Evolutionary conservation across 1,140 invertebrate species (phyloP).

Genomic region (Zaprionus kolodkinae): DNA sequence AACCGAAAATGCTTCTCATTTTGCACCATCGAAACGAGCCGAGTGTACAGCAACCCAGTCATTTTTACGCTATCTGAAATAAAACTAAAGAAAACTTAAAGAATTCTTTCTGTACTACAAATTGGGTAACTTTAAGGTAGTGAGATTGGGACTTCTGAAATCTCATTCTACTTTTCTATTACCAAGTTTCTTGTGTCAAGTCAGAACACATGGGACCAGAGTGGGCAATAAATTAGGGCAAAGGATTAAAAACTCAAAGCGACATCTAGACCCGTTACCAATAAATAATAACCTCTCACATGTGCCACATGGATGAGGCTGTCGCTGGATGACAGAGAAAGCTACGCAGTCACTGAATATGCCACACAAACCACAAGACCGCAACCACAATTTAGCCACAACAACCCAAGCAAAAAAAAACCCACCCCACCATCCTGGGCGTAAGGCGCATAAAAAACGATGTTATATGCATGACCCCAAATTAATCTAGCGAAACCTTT

Average conservation of each 20-base stretch:
- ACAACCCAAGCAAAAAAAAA: neutral
- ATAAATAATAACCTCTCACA: conserved; percentile 69
- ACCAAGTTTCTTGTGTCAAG: conserved; percentile 17
- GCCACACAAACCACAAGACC: conserved; percentile 19
- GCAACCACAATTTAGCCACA: conserved; percentile 1
- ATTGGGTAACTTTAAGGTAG: too few species aligned
- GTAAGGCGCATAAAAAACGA: conserved; percentile 69
- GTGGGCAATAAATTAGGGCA: conserved; percentile 64
- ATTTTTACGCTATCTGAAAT: neutral
- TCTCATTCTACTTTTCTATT: neutral
- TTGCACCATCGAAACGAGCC: conserved; percentile 1
- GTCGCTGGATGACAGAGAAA: conserved; percentile 34
- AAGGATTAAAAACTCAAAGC: conserved; percentile 53
- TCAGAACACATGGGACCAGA: conserved; percentile 60
- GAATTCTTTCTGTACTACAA: too few species aligned
- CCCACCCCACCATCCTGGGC: conserved; percentile 19
- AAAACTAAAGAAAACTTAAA: neutral
- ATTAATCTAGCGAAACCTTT: conserved; percentile 83
- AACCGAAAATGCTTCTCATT: conserved; percentile 22
- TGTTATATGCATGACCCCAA: conserved; percentile 82
- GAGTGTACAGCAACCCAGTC: neutral
- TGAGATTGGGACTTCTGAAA: too few species aligned
- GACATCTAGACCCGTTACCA: conserved; percentile 52
- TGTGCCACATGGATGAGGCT: conserved; percentile 22
- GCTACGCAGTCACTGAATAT: conserved; percentile 36